Percentiles rank a stretch among this genome's conserved stretches.
phyloP scores from a whole-genome alignment of 1,140 invertebrate genomes.

The Nymphalis io region DNA sequence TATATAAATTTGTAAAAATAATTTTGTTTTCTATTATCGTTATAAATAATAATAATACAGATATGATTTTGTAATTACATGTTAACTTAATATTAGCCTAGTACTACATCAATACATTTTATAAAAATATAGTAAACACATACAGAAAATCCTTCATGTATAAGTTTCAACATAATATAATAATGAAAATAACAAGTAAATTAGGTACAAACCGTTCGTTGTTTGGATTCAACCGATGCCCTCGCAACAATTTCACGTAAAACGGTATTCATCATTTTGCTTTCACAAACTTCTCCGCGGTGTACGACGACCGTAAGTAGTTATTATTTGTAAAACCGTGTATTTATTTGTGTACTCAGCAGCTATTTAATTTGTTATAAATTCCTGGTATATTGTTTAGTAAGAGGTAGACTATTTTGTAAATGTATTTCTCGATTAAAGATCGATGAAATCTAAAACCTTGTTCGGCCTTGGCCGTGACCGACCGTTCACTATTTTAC shows the following conservation, averaged over 20 bases:
- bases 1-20: too few relatives aligned
- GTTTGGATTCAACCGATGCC: constrained; percentile 65
- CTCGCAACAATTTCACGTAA: constrained; percentile 69
- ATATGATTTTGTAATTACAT: too few relatives aligned
- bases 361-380: constrained; percentile 39
- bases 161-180: neutral
- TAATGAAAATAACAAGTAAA: constrained; percentile 20
- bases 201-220: constrained; percentile 59
- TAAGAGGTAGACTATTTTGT: constrained; percentile 52
- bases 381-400: constrained; percentile 45
- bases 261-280: constrained; percentile 68
- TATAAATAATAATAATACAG: too few relatives aligned
- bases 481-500: constrained; percentile 68
- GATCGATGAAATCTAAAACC: constrained; percentile 48
- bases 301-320: constrained; percentile 29
- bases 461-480: constrained; percentile 75
- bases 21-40: too few relatives aligned
- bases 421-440: constrained; percentile 48
- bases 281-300: constrained; percentile 52
- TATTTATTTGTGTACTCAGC: constrained; percentile 26
- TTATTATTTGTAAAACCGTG: constrained; percentile 38
- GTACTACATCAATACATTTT: neutral
- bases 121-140: neutral
- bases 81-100: too few relatives aligned
- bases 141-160: neutral